A percentile compares a stretch with the other conserved stretches of the same genome.
Conservation (phyloP, 2,888 invertebrate species). For the Ectobius pallidus region DNA sequence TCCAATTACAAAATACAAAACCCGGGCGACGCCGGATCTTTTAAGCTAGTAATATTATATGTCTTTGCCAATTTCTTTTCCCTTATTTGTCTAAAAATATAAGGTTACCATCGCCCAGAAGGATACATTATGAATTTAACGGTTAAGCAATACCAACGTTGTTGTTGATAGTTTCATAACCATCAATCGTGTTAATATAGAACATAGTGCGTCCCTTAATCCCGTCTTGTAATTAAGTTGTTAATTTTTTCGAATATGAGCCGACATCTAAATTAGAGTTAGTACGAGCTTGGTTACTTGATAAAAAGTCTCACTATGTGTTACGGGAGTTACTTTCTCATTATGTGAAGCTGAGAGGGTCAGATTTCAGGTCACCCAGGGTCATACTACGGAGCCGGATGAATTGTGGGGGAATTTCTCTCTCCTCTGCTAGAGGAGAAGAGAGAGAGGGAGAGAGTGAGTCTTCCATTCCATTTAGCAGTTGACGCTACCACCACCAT, state of each 20-base stretch:
- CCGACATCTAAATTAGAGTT: not conserved
- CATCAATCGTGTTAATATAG: too few species aligned
- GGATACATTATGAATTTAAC: too few species aligned
- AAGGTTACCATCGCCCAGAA: too few species aligned
- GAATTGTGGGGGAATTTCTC: slow-evolving; percentile 19
- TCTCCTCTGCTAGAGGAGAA: too few species aligned
- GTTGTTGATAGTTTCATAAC: too few species aligned
- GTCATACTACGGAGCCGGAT: not conserved
- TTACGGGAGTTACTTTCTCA: slow-evolving; percentile 10
- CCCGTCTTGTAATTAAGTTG: not conserved
- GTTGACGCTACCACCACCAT: slow-evolving; percentile 7
- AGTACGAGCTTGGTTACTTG: not conserved
- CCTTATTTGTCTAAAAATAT: too few species aligned
- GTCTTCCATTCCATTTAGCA: slow-evolving; percentile 21
- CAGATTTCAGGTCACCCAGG: slow-evolving; percentile 15
- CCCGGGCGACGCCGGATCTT: too few species aligned
- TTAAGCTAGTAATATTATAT: too few species aligned
- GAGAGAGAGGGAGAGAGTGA: not conserved
- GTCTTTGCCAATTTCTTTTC: too few species aligned
- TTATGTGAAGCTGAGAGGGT: slow-evolving; percentile 19
- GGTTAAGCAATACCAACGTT: too few species aligned
- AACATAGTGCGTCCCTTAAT: not conserved
- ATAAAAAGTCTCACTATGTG: not conserved
- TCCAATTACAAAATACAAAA: too few species aligned
- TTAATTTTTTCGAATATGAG: not conserved